Evolutionary conservation across 1,140 invertebrate genomes (phyloP), one percentile per base, ranked within the genome.

Genomic region (Aphelinus certus): DNA sequence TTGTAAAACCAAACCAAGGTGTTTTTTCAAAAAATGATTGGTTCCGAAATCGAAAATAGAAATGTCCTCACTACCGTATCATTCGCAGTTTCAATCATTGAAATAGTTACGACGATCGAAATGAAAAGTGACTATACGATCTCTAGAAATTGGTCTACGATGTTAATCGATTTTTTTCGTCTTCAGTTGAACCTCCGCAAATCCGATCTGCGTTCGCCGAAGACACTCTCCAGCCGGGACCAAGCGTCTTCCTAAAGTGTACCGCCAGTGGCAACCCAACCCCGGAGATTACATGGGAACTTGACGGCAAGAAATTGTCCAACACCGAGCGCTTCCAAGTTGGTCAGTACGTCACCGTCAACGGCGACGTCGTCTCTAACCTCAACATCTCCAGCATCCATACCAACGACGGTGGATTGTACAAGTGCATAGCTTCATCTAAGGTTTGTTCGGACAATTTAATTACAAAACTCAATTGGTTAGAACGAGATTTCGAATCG

Each of bases 271-370:
- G 96, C 63, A 98, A 97, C 86, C 97, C 97, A 7, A 95, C 95
- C 10, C 97, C 97, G 65, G 95, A 96, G 88, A 96, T 99, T 71
- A 94, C 93, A 3, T 99, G 97, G 97, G 94, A 95, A 86, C 89
- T 98, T 7, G 97, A 98, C 87, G 95, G 94, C 57, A 94, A 95
- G 80, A 92, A 94, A 73, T 87, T 96, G 47, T 91, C 92, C 56
- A 96, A 95, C 81, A 95, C 92, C 64, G 95, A 96, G 78, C 90
- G 91, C 76, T 83, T 92, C 65, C 92, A 94, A 88, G 94, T 97
- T 79, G 95, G 95, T 71, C 95, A 96, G 84, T 96, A 95, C 84
- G 93, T 95, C 1, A 95, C 94, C 1, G 92, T 94, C 4, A 94
- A 94, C 78, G 96, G 96, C 9, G 96, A 98, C 88, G 95, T 98